Percentiles rank a stretch among this genome's conserved stretches.
phyloP scores from a whole-genome alignment of 2,797 vertebrate species.

The Tarsius wallacei region DNA sequence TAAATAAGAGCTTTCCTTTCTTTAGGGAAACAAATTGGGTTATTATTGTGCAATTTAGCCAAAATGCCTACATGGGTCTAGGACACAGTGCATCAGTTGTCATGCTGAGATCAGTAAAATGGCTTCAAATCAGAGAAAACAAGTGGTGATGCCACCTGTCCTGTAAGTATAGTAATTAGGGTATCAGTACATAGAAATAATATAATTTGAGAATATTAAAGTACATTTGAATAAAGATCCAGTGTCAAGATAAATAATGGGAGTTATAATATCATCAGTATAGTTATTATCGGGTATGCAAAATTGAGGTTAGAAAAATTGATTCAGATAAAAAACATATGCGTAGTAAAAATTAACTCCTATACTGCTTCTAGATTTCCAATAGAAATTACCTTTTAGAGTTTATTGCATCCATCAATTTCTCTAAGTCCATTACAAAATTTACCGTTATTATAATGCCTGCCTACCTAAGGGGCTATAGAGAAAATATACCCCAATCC shows the following conservation, averaged over 20 bases:
- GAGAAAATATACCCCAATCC: conserved; percentile 91
- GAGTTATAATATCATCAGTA: neutral
- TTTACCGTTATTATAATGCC: conserved; percentile 94
- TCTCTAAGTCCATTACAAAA: conserved; percentile 92
- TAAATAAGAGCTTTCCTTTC: conserved; percentile 92
- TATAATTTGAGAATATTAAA: neutral
- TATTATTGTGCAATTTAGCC: conserved; percentile 91
- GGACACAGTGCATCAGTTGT: conserved; percentile 95
- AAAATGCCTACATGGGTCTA: conserved; percentile 90
- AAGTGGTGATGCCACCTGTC: conserved; percentile 92
- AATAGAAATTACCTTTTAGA: conserved; percentile 90
- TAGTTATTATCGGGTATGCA: rapidly evolving
- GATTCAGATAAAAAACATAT: neutral
- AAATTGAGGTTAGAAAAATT: neutral
- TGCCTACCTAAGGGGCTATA: conserved; percentile 91
- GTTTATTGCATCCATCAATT: conserved; percentile 93
- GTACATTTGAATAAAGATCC: neutral
- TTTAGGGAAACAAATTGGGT: conserved; percentile 91
- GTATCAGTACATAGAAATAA: neutral
- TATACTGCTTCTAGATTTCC: neutral
- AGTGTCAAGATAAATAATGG: neutral
- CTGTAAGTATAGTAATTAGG: conserved; percentile 79
- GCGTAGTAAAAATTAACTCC: neutral
- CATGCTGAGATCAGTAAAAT: conserved; percentile 91
- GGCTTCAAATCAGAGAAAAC: conserved; percentile 93